Evolutionary conservation across 2,113 vertebrate species (phyloP).

Genomic region (Garra rufa): DNA sequence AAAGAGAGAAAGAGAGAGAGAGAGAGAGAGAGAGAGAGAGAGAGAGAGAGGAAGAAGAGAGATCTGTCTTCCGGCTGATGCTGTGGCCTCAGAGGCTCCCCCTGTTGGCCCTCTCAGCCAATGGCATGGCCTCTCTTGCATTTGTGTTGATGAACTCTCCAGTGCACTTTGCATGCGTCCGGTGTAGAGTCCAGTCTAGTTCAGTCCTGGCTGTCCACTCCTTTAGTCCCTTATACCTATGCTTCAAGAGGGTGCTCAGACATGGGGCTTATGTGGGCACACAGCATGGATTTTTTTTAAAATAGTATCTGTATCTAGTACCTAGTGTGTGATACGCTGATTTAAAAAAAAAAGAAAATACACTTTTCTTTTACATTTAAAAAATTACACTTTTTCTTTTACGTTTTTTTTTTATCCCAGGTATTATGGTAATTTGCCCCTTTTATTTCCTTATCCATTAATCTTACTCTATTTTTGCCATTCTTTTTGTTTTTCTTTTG

Average conservation of each 20-base stretch:
- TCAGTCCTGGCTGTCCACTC: slow-evolving; percentile 54
- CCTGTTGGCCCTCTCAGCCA: neutral
- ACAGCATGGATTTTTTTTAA: slow-evolving; percentile 68
- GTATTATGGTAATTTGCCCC: slow-evolving; percentile 66
- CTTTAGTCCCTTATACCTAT: slow-evolving; percentile 59
- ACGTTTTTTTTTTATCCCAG: slow-evolving; percentile 59
- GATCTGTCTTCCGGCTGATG: slow-evolving; percentile 31
- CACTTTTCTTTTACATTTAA: slow-evolving; percentile 52
- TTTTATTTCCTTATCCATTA: slow-evolving; percentile 52
- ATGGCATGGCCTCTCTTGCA: slow-evolving; percentile 46
- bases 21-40: slow-evolving; percentile 43
- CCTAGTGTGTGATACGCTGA: slow-evolving; percentile 76
- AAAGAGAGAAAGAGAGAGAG: slow-evolving; percentile 36
- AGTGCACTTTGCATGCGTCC: slow-evolving; percentile 70
- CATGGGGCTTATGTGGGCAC: slow-evolving; percentile 61
- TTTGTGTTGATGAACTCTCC: slow-evolving; percentile 43
- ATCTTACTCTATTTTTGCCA: slow-evolving; percentile 50
- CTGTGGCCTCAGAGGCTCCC: slow-evolving; percentile 11
- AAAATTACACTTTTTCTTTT: slow-evolving; percentile 39
- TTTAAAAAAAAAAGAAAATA: slow-evolving; percentile 56
- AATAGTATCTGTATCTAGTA: slow-evolving; percentile 75
- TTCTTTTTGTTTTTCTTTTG: slow-evolving; percentile 58
- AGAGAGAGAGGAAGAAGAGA: slow-evolving; percentile 22
- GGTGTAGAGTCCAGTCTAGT: slow-evolving; percentile 61
- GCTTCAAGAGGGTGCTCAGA: slow-evolving; percentile 57